Percentiles rank a stretch among this genome's conserved stretches.
Evolutionary conservation across 1,140 invertebrate species (phyloP).

Genomic region (Diuraphis noxia): DNA sequence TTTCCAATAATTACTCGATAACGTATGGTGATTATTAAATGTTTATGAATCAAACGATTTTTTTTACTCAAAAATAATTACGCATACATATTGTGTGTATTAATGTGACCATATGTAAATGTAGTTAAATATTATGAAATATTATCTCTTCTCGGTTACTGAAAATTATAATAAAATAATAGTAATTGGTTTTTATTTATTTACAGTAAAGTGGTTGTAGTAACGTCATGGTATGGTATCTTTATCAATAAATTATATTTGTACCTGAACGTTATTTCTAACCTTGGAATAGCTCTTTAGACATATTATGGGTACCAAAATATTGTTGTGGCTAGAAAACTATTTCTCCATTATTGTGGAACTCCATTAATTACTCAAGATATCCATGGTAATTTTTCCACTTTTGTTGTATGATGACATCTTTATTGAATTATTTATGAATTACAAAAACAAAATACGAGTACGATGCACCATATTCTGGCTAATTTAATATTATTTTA

Average conservation of each 20-base stretch:
- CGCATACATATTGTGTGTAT: too few relatives aligned
- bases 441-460: background rate
- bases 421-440: conserved; percentile 7
- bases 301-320: background rate
- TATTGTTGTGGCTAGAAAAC: background rate
- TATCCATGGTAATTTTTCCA: background rate
- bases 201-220: too few relatives aligned
- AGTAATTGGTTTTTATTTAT: background rate
- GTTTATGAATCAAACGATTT: background rate
- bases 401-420: background rate
- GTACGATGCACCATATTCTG: background rate
- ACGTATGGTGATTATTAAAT: background rate
- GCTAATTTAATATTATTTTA: conserved; percentile 6
- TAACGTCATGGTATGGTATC: background rate
- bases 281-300: too few relatives aligned
- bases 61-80: too few relatives aligned
- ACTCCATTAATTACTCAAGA: background rate
- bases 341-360: background rate
- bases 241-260: background rate
- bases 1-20: background rate
- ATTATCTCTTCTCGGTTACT: background rate
- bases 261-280: background rate
- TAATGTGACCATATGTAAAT: too few relatives aligned
- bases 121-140: background rate
- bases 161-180: background rate